These are phyloP conservation scores for Monomorium pharaonis DNA, from an alignment of 1,140 invertebrate genomes.

Conservation along the genomic window DNA sequence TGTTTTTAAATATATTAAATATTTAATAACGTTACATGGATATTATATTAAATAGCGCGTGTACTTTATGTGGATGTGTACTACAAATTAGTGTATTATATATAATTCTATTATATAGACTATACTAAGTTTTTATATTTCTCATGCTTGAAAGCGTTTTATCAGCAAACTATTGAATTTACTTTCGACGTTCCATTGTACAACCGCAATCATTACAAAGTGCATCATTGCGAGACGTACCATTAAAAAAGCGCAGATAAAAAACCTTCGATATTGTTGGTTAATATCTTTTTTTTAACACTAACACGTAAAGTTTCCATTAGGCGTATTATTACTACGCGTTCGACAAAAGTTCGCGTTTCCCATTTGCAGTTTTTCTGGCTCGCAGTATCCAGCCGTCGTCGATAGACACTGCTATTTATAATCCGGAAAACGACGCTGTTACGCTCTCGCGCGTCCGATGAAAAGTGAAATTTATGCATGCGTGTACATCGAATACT, in stretches of 20 bases:
- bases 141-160: not conserved
- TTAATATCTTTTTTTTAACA: constrained; percentile 25
- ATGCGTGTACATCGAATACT: constrained; percentile 40
- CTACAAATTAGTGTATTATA: no score
- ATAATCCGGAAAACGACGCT: constrained; percentile 38
- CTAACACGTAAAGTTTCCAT: constrained; percentile 59
- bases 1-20: not conserved
- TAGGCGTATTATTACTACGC: constrained; percentile 62
- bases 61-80: no score
- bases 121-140: not conserved
- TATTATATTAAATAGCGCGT: no score
- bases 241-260: constrained; percentile 16
- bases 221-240: not conserved
- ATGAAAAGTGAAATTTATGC: constrained; percentile 57
- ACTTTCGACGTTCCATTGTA: constrained; percentile 17
- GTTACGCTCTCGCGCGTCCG: constrained; percentile 8
- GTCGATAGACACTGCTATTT: constrained; percentile 41
- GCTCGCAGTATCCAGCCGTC: not conserved
- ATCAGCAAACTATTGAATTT: constrained; percentile 49
- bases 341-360: constrained; percentile 48
- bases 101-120: no score
- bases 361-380: constrained; percentile 36
- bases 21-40: no score
- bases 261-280: constrained; percentile 10
- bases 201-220: constrained; percentile 36